A percentile compares a stretch with the other conserved stretches of the same genome.
phyloP scores from a whole-genome alignment of 2,797 vertebrate genomes.

The Enteromius paludinosus region DNA sequence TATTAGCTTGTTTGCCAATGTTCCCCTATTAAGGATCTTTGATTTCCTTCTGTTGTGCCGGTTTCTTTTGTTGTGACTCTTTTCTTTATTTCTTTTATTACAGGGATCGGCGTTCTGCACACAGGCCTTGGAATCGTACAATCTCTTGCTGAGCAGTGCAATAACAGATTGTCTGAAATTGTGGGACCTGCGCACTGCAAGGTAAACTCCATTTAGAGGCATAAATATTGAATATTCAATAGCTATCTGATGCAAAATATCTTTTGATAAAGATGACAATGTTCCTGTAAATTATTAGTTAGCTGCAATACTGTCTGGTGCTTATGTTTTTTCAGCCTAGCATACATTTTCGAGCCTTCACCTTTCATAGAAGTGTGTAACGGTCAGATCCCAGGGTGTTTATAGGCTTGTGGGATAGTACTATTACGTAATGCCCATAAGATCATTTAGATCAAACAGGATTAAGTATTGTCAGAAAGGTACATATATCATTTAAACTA shows the following conservation, averaged over 20 bases:
- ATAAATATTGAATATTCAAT: slow-evolving; percentile 1
- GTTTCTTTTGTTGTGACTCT: neutral
- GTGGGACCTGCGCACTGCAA: slow-evolving; percentile 90
- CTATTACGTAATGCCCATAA: slow-evolving; percentile 20
- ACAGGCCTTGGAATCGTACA: slow-evolving; percentile 81
- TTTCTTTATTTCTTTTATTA: slow-evolving; percentile 26
- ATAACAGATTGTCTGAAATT: slow-evolving; percentile 86
- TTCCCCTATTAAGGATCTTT: slow-evolving; percentile 1
- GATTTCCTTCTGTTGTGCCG: neutral
- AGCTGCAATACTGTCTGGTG: neutral
- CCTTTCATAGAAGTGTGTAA: neutral
- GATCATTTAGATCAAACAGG: slow-evolving; percentile 16
- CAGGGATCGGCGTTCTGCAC: slow-evolving; percentile 86
- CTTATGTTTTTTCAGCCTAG: slow-evolving; percentile 12
- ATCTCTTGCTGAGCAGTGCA: slow-evolving; percentile 87
- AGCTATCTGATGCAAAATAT: neutral
- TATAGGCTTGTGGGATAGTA: neutral
- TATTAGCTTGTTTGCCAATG: neutral
- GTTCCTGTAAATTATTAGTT: neutral
- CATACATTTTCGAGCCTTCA: slow-evolving; percentile 5
- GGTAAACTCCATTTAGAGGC: slow-evolving; percentile 68
- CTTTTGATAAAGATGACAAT: neutral
- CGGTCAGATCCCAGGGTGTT: slow-evolving; percentile 1
- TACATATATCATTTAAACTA: slow-evolving; percentile 27
- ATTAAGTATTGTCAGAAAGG: slow-evolving; percentile 22